These are phyloP conservation scores for Idaea aversata DNA, from an alignment of 2,888 invertebrate genomes.

Conservation along the genomic window DNA sequence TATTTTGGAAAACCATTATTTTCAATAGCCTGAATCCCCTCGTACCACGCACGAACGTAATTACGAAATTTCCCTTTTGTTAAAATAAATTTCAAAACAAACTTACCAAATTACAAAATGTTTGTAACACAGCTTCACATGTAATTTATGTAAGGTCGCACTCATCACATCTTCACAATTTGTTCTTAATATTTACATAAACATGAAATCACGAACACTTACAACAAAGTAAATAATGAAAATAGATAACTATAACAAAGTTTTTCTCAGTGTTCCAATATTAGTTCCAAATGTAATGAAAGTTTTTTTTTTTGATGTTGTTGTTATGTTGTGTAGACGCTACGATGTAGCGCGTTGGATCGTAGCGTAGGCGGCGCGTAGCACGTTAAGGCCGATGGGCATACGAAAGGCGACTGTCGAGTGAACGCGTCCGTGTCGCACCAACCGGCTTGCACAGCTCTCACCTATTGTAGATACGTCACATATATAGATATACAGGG, in stretches of 20 bases:
- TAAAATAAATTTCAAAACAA: conserved; percentile 7
- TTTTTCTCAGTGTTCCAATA: not conserved
- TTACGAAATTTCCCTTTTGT: not conserved
- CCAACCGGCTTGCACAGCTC: conserved; percentile 32
- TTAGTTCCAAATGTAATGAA: not conserved
- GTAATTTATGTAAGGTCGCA: conserved; percentile 30
- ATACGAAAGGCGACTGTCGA: conserved; percentile 53
- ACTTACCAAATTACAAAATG: conserved; percentile 34
- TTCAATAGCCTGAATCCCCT: not conserved
- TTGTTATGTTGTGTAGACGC: conserved; percentile 15
- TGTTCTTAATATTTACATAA: conserved; percentile 37
- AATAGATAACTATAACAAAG: not conserved
- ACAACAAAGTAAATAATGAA: not conserved
- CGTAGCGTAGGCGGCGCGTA: conserved; percentile 43
- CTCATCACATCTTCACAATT: conserved; percentile 30
- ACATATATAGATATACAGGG: no score
- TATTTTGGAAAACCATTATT: not conserved
- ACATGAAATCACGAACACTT: conserved; percentile 32
- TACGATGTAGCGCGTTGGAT: conserved; percentile 41
- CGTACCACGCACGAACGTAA: not conserved
- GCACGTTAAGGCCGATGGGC: conserved; percentile 42
- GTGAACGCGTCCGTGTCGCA: conserved; percentile 30
- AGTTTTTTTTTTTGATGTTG: not conserved
- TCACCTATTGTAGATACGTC: conserved; percentile 20
- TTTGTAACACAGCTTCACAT: conserved; percentile 16